These are phyloP conservation scores for Tor tambroides DNA, from an alignment of 2,113 vertebrate species.

Conservation along the genomic window DNA sequence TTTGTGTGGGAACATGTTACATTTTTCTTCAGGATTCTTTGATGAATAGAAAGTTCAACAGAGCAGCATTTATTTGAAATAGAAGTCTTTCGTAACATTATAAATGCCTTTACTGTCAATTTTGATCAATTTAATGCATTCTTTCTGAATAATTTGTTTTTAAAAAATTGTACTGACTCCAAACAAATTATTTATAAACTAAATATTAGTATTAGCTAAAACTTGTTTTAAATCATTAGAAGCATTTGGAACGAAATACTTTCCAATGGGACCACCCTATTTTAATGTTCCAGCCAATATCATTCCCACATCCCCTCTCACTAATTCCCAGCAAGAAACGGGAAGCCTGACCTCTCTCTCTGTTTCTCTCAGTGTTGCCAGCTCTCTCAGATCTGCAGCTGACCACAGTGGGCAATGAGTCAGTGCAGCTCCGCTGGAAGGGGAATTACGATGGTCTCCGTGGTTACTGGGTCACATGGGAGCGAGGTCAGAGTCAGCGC, in stretches of 20 bases:
- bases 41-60: not conserved
- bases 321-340: not conserved
- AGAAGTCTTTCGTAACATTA: not conserved
- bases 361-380: conserved; percentile 65
- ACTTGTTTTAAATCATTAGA: not conserved
- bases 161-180: no score
- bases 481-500: conserved; percentile 57
- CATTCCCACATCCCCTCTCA: not conserved
- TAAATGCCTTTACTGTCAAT: not conserved
- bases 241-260: not conserved
- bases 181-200: no score
- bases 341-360: conserved; percentile 28
- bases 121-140: not conserved
- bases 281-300: conserved; percentile 21
- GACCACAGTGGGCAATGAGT: conserved; percentile 74
- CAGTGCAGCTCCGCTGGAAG: conserved; percentile 83
- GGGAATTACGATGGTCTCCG: conserved; percentile 66
- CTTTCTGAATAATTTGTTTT: not conserved
- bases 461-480: conserved; percentile 86
- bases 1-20: no score
- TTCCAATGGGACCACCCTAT: not conserved
- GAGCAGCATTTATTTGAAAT: not conserved
- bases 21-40: not conserved
- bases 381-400: conserved; percentile 77
- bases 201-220: no score